These are phyloP conservation scores for Caenorhabditis sp. DNA, from an alignment of 2,888 invertebrate species.

Conservation along the genomic window DNA sequence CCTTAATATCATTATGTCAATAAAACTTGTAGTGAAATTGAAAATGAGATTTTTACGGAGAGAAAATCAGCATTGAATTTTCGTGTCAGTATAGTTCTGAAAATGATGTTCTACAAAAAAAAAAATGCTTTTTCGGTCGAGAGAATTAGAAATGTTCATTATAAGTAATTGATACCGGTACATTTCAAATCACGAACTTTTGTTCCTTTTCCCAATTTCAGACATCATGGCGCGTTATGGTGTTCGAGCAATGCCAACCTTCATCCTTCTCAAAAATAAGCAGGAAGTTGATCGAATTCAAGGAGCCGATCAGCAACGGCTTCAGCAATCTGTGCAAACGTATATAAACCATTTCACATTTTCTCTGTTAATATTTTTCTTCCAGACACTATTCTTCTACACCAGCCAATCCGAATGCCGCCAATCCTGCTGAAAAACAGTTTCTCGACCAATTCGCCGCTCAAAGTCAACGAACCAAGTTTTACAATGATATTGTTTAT, in stretches of 20 bases:
- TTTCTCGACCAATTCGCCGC: slow-evolving; percentile 43
- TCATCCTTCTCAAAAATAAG: slow-evolving; percentile 85
- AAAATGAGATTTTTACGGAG: too few relatives aligned
- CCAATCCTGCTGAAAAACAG: slow-evolving; percentile 51
- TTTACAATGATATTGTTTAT: slow-evolving; percentile 56
- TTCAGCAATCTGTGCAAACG: slow-evolving; percentile 75
- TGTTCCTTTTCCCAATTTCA: too few relatives aligned
- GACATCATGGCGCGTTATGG: slow-evolving; percentile 81
- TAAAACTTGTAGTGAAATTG: too few relatives aligned
- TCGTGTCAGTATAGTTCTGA: too few relatives aligned
- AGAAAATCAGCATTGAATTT: too few relatives aligned
- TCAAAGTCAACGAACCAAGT: neutral
- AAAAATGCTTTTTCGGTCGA: too few relatives aligned
- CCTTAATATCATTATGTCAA: too few relatives aligned
- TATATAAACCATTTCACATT: neutral
- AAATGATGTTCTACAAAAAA: too few relatives aligned
- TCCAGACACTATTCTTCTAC: slow-evolving; percentile 39
- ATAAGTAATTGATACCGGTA: too few relatives aligned
- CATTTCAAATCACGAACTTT: too few relatives aligned
- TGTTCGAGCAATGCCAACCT: slow-evolving; percentile 96
- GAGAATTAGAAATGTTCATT: too few relatives aligned
- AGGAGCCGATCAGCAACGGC: slow-evolving; percentile 83
- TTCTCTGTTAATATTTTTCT: too few relatives aligned
- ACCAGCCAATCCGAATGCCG: slow-evolving; percentile 47
- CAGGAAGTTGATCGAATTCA: slow-evolving; percentile 84